Evolutionary conservation across 2,797 vertebrate genomes (phyloP), one percentile per base, ranked within the genome.

Genomic region (Gila robusta): DNA sequence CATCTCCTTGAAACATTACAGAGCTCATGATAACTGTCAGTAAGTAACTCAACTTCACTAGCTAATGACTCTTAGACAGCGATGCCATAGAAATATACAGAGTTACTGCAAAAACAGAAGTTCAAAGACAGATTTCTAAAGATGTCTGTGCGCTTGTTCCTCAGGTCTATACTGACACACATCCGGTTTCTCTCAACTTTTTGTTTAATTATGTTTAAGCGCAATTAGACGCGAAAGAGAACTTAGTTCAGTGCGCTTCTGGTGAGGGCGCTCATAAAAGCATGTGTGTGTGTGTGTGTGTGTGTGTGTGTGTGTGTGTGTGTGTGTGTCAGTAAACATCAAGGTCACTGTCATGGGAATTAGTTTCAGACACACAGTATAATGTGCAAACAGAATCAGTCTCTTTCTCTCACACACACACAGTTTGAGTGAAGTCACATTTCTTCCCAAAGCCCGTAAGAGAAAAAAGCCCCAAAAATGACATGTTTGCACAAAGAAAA

Each of bases 401-500:
- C 32, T 37, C 32, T 35, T 1, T 69, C 32, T 37, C 32, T 10
- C 54, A 0, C 35, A 35, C 35, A 4, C 23, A n/a, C 54, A 54
- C 54, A 59, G 54, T 59, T 23, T 59, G 21, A 10, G 8, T 59
- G 1, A 49, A 26, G 12, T 64, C 26, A 7, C 12, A 16, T 64
- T 62, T 26, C 26, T 28, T 16, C 62, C 12, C 62, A 64, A 64
- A 64, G n/a, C 12, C 26, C 14, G 5, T 6, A 6, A 28, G 12
- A 16, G 66, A 9, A 19, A 35, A 37, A 35, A 21, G 2, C 11
- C n/a, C 1, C 56, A 41, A 21, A 23, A 39, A 71, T 11, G 0
- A n/a, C 11, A 71, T 37, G 12, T 71, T 35, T 23, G n/a, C 8
- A 44, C 16, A 26, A 79, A 79, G 37, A 79, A 79, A 64, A 78